These are phyloP conservation scores for Drosophila histrio DNA, from an alignment of 2,888 invertebrate genomes.

Conservation along the genomic window DNA sequence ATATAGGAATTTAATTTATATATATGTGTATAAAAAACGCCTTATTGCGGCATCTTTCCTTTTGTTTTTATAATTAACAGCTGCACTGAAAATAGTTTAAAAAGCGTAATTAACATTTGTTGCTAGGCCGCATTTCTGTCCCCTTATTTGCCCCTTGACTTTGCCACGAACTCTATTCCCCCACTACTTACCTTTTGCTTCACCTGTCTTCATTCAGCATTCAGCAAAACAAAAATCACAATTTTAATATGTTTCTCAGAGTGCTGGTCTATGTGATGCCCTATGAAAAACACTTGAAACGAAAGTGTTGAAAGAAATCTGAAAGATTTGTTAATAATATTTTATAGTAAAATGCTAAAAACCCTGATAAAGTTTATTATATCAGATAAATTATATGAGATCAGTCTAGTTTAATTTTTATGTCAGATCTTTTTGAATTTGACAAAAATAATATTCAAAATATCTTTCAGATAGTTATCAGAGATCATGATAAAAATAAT, in stretches of 20 bases:
- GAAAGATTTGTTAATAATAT: not conserved
- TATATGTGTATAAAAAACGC: not conserved
- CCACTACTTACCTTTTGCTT: not conserved
- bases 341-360: too few species aligned
- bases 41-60: not conserved
- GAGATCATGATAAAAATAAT: too few species aligned
- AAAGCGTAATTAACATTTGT: conserved; percentile 54
- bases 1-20: conserved; percentile 5
- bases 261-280: not conserved
- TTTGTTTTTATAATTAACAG: conserved; percentile 56
- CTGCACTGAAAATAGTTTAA: conserved; percentile 42
- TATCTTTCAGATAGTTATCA: too few species aligned
- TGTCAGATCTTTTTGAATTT: too few species aligned
- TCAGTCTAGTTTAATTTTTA: too few species aligned
- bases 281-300: not conserved
- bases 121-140: conserved; percentile 26
- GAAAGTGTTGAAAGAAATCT: not conserved
- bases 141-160: not conserved
- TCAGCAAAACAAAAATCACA: not conserved
- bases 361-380: too few species aligned
- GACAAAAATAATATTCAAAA: too few species aligned
- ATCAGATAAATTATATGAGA: too few species aligned
- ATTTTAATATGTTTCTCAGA: not conserved
- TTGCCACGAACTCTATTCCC: not conserved
- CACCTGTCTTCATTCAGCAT: conserved; percentile 25